Evolutionary conservation across 1,140 invertebrate species (phyloP).

Genomic region (Brachionus asplanchnoidis): DNA sequence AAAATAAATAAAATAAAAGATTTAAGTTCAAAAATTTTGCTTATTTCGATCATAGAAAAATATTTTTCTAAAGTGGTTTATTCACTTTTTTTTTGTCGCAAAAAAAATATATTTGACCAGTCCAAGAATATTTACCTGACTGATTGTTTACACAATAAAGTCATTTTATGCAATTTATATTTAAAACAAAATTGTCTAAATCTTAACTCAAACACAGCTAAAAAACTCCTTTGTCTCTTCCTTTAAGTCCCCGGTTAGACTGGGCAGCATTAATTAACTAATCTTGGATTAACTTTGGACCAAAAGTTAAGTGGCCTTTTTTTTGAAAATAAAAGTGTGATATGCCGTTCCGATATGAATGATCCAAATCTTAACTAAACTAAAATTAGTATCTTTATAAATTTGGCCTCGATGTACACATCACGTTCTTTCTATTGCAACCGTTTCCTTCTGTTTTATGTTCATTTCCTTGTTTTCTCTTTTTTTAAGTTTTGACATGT

Average conservation of each 20-base stretch:
- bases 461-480: neutral
- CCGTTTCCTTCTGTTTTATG: neutral
- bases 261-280: neutral
- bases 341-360: neutral
- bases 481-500: neutral
- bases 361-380: neutral
- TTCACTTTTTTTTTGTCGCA: neutral
- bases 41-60: neutral
- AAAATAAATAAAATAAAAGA: neutral
- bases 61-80: neutral
- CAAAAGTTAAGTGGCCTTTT: neutral
- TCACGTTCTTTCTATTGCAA: neutral
- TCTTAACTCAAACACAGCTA: neutral
- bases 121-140: neutral
- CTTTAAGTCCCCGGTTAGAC: neutral
- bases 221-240: neutral
- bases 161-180: slow-evolving; percentile 3
- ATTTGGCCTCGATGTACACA: neutral
- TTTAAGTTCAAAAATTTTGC: neutral
- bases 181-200: neutral
- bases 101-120: neutral
- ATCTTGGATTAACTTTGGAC: neutral
- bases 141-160: neutral
- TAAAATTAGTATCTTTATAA: neutral
- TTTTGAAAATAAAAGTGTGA: neutral